Conservation (phyloP, 2,888 invertebrate genomes). For the Agelastica alni region DNA sequence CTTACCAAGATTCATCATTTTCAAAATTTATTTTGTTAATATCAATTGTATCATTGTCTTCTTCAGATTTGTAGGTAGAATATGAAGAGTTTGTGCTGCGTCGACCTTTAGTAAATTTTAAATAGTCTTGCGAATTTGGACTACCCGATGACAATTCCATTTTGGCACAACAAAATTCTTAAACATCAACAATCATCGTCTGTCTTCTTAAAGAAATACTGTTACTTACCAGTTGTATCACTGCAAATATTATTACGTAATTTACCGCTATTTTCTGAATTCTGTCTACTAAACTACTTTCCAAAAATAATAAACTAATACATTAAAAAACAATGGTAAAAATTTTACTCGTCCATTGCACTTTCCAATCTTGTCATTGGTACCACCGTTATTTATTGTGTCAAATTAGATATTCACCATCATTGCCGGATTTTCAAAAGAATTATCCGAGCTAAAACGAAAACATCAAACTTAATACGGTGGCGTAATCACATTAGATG, state of each 20-base stretch:
- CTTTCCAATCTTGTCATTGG: constrained; percentile 33
- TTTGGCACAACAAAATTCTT: constrained; percentile 31
- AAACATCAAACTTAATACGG: too few species aligned
- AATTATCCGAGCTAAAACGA: too few species aligned
- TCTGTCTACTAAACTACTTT: constrained; percentile 12
- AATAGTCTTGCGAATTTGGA: constrained; percentile 40
- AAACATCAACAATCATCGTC: constrained; percentile 26
- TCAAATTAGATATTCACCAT: neutral
- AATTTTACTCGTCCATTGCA: constrained; percentile 44
- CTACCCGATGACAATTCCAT: constrained; percentile 50
- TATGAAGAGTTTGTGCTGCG: constrained; percentile 17
- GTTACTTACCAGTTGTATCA: constrained; percentile 14
- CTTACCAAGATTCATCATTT: constrained; percentile 66
- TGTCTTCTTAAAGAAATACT: constrained; percentile 20
- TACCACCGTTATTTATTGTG: constrained; percentile 2
- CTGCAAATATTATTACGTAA: neutral
- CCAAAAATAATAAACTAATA: constrained; percentile 16
- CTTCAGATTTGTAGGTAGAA: constrained; percentile 5
- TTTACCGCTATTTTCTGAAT: constrained; percentile 4
- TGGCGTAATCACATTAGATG: too few species aligned
- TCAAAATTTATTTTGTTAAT: constrained; percentile 62
- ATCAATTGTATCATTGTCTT: constrained; percentile 57
- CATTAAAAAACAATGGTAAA: constrained; percentile 26
- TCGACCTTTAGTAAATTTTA: constrained; percentile 29
- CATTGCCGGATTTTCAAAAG: neutral